Conservation (phyloP, 2,797 vertebrate species). For the Hylomyscus alleni region DNA sequence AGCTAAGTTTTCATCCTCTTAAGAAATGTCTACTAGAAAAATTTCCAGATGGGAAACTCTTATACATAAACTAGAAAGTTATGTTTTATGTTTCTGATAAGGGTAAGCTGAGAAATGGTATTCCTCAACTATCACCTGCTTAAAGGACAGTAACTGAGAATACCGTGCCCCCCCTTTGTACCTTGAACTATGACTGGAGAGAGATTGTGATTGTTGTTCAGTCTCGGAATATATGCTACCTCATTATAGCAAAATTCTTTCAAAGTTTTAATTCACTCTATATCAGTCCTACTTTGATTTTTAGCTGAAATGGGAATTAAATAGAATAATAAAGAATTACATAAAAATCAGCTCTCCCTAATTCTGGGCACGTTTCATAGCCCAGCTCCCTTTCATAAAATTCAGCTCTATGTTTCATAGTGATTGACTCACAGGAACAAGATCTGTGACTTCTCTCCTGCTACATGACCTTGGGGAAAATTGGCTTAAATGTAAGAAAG, state of each 20-base stretch:
- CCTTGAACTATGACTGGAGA: constrained; percentile 48
- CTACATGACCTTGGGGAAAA: constrained; percentile 79
- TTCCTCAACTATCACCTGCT: constrained; percentile 53
- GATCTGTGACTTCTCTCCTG: constrained; percentile 73
- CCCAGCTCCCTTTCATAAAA: constrained; percentile 40
- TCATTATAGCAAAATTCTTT: constrained; percentile 49
- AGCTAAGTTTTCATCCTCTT: not conserved
- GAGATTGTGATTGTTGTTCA: constrained; percentile 43
- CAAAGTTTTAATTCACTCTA: constrained; percentile 66
- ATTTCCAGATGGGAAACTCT: constrained; percentile 34
- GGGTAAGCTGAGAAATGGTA: constrained; percentile 28
- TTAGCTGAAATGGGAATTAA: constrained; percentile 59
- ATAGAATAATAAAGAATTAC: constrained; percentile 63
- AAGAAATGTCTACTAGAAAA: constrained; percentile 50
- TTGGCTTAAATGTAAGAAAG: constrained; percentile 79
- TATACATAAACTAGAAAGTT: constrained; percentile 34
- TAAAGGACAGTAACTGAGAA: constrained; percentile 44
- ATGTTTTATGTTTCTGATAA: constrained; percentile 48
- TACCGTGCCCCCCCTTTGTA: not conserved
- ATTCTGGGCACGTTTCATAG: constrained; percentile 66
- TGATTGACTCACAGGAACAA: constrained; percentile 68
- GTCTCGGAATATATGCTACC: constrained; percentile 1
- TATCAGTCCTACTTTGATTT: constrained; percentile 57
- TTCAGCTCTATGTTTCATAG: constrained; percentile 56
- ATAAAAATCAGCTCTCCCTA: constrained; percentile 51